phyloP scores from a whole-genome alignment of 2,888 invertebrate species.

The Oscheius sp. region DNA sequence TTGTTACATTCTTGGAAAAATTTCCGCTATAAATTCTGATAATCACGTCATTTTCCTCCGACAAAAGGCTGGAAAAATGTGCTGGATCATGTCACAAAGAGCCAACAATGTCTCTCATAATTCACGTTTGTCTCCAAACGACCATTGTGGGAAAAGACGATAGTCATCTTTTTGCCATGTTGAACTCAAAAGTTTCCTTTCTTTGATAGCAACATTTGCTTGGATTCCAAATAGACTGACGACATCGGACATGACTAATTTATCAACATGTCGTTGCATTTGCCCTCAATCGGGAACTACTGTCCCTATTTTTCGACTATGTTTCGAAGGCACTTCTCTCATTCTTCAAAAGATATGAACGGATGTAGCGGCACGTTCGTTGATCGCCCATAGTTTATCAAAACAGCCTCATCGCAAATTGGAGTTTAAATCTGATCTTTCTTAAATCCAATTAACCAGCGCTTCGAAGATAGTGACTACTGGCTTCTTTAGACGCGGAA shows the following conservation, averaged over 20 bases:
- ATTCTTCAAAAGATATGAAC: not conserved
- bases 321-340: not conserved
- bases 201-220: constrained; percentile 7
- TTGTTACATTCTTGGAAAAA: too few relatives aligned
- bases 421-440: too few relatives aligned
- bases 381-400: too few relatives aligned
- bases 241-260: constrained; percentile 28
- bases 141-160: constrained; percentile 23
- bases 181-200: not conserved
- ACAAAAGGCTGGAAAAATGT: not conserved
- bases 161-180: constrained; percentile 3
- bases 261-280: not conserved
- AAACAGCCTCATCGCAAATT: too few relatives aligned
- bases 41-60: not conserved
- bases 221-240: not conserved
- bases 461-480: too few relatives aligned
- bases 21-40: too few relatives aligned
- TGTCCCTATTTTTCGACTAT: not conserved
- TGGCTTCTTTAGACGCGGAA: too few relatives aligned
- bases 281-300: not conserved
- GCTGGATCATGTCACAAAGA: not conserved
- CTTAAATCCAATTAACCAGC: too few relatives aligned
- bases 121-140: constrained; percentile 25
- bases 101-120: constrained; percentile 24
- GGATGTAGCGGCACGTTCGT: too few relatives aligned